Evolutionary conservation across 1,140 invertebrate genomes (phyloP).

Genomic region (Heliothis subflexa): DNA sequence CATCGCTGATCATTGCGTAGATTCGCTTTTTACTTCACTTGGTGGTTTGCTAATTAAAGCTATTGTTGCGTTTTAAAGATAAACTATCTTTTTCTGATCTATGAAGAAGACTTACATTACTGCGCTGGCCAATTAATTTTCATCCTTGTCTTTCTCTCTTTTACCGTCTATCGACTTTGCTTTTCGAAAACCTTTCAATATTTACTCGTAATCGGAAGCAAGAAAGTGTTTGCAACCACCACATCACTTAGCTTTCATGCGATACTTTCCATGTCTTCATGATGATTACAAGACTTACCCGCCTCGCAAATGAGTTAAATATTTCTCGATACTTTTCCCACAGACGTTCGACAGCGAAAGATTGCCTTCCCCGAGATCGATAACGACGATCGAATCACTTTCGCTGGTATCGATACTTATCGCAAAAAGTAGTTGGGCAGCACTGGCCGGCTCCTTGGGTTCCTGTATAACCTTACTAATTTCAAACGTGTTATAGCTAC

Average conservation of each 20-base stretch:
- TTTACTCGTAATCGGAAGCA: neutral
- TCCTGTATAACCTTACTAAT: slow-evolving; percentile 60
- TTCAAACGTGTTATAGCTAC: slow-evolving; percentile 35
- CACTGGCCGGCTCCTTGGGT: slow-evolving; percentile 62
- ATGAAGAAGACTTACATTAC: too few species aligned
- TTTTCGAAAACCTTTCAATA: neutral
- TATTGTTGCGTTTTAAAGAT: neutral
- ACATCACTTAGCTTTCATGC: neutral
- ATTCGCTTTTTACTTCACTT: neutral
- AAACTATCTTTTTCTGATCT: too few species aligned
- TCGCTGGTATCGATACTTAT: slow-evolving; percentile 76
- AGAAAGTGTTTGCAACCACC: neutral
- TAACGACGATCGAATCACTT: slow-evolving; percentile 76
- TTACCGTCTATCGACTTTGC: neutral
- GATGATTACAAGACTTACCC: neutral
- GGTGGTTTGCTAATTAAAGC: neutral
- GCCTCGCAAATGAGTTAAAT: slow-evolving; percentile 29
- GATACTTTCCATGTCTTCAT: slow-evolving; percentile 17
- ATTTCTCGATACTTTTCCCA: slow-evolving; percentile 48
- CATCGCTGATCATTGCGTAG: neutral
- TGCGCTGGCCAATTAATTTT: too few species aligned
- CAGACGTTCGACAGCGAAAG: slow-evolving; percentile 50
- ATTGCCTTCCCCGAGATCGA: slow-evolving; percentile 65
- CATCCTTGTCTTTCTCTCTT: too few species aligned
- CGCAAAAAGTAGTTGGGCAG: slow-evolving; percentile 68